Evolutionary conservation across 1,140 invertebrate species (phyloP).

Genomic region (Drosophila sproati): DNA sequence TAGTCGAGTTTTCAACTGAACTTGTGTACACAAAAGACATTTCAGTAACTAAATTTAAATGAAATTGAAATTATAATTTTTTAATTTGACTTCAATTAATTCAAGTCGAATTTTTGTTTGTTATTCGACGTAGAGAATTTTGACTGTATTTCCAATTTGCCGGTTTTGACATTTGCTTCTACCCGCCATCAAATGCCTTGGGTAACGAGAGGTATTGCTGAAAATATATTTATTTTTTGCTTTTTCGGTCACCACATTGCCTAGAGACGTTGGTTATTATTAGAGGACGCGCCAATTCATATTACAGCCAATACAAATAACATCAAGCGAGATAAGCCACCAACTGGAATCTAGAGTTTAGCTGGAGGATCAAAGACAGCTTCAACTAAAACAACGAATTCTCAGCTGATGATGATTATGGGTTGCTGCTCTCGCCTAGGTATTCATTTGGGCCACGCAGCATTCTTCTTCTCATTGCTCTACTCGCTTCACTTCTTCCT

Average conservation of each 20-base stretch:
- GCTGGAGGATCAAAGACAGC: slow-evolving; percentile 31
- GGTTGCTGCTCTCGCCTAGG: slow-evolving; percentile 68
- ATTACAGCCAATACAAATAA: slow-evolving; percentile 78
- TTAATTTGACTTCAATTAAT: too few relatives aligned
- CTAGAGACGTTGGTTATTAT: slow-evolving; percentile 71
- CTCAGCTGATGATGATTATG: slow-evolving; percentile 71
- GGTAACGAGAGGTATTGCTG: slow-evolving; percentile 57
- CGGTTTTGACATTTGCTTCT: slow-evolving; percentile 36
- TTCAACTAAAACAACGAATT: slow-evolving; percentile 5
- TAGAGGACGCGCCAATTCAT: slow-evolving; percentile 77
- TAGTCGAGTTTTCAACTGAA: too few relatives aligned
- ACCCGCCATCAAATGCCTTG: slow-evolving; percentile 64
- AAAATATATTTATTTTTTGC: slow-evolving; percentile 49
- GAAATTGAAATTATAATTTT: too few relatives aligned
- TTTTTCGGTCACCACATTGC: slow-evolving; percentile 44
- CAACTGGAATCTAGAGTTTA: slow-evolving; percentile 45
- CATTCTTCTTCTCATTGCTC: slow-evolving; percentile 29
- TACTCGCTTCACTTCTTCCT: neutral
- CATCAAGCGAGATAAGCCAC: slow-evolving; percentile 24
- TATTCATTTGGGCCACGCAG: slow-evolving; percentile 74
- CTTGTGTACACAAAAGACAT: too few relatives aligned
- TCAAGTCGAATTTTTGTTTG: neutral
- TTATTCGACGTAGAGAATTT: neutral
- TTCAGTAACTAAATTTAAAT: too few relatives aligned
- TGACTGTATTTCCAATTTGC: slow-evolving; percentile 68